Conservation (phyloP, 2,888 invertebrate genomes). For the Tuta absoluta region DNA sequence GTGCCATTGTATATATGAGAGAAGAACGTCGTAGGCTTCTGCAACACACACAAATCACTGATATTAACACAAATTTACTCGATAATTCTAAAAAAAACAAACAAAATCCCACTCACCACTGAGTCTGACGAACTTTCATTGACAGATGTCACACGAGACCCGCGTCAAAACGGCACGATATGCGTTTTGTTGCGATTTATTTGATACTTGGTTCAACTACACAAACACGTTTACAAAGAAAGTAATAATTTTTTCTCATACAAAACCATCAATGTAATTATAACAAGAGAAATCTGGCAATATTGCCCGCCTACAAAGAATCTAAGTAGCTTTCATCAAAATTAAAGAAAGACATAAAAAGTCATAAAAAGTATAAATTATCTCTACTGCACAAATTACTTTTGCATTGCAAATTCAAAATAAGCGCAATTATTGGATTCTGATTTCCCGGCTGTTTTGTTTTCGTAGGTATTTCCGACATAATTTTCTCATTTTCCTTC, state of each 20-base stretch:
- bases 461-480: conserved; percentile 11
- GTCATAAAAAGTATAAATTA: neutral
- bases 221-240: neutral
- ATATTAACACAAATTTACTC: conserved; percentile 1
- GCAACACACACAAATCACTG: conserved; percentile 41
- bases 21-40: conserved; percentile 56
- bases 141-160: conserved; percentile 28
- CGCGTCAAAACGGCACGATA: conserved; percentile 15
- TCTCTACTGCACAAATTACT: neutral
- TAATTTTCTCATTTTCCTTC: neutral
- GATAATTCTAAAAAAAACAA: conserved; percentile 40
- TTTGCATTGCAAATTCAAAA: neutral
- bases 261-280: neutral
- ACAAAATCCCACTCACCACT: conserved; percentile 49
- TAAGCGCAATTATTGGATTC: neutral
- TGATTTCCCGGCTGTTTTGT: neutral
- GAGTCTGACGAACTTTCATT: conserved; percentile 51
- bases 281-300: neutral
- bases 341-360: neutral
- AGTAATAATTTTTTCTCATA: neutral
- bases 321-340: neutral
- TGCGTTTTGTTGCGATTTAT: conserved; percentile 9
- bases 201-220: neutral
- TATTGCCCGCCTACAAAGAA: neutral
- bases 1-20: conserved; percentile 57